Percentiles rank a stretch among this genome's conserved stretches.
Evolutionary conservation across 1,140 invertebrate genomes (phyloP).

Genomic region (Drosophila sucinea): DNA sequence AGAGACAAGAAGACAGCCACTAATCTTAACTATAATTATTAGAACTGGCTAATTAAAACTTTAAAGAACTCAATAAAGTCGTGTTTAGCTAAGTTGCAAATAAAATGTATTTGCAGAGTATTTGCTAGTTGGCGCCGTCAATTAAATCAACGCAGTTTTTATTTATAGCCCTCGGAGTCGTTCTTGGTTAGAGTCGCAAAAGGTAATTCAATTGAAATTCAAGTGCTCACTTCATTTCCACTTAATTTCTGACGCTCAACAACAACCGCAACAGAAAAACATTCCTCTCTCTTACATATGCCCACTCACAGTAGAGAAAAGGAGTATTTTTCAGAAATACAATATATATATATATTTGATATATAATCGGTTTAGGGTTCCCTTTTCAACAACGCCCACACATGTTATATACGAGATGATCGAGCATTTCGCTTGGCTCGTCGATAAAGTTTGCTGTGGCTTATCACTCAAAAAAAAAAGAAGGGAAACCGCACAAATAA

Average conservation of each 20-base stretch:
- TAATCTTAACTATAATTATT: too few species aligned
- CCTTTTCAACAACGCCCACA: neutral
- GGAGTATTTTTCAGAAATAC: neutral
- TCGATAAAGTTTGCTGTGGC: neutral
- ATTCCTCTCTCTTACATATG: neutral
- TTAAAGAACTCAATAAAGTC: too few species aligned
- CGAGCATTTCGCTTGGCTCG: conserved; percentile 1
- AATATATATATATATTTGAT: neutral
- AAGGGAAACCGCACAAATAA: conserved; percentile 49
- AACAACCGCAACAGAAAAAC: conserved; percentile 25
- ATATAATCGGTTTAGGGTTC: conserved; percentile 4
- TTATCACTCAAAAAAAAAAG: conserved; percentile 4
- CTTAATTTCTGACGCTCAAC: conserved; percentile 60
- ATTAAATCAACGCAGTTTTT: conserved; percentile 3
- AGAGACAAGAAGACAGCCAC: too few species aligned
- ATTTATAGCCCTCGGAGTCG: conserved; percentile 14
- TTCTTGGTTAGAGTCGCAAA: conserved; percentile 15
- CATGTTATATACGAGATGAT: neutral
- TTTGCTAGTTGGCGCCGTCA: neutral
- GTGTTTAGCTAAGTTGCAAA: neutral
- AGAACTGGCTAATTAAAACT: too few species aligned
- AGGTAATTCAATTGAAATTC: conserved; percentile 60
- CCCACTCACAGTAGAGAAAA: neutral
- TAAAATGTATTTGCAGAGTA: neutral
- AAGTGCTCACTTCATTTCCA: conserved; percentile 60